These are phyloP conservation scores for Aphidius gifuensis DNA, from an alignment of 1,140 invertebrate species.

Conservation along the genomic window DNA sequence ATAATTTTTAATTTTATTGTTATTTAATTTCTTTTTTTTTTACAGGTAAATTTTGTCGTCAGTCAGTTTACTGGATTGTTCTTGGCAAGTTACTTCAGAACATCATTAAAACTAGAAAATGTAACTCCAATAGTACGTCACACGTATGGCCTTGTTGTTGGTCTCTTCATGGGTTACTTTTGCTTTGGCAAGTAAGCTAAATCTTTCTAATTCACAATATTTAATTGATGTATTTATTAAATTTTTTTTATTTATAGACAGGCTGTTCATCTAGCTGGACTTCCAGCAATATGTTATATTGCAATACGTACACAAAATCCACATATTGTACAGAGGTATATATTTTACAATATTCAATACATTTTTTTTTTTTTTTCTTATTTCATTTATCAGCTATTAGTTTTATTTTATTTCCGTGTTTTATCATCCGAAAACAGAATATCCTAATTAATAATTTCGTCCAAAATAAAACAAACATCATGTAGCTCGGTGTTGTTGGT, in stretches of 20 bases:
- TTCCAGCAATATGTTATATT: conserved; percentile 73
- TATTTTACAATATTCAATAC: conserved; percentile 21
- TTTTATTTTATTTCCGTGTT: conserved; percentile 22
- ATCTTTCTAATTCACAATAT: neutral
- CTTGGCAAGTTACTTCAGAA: conserved; percentile 72
- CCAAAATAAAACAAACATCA: no score
- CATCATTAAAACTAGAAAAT: conserved; percentile 63
- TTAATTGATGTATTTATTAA: conserved; percentile 2
- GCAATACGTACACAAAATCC: conserved; percentile 64
- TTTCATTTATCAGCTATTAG: conserved; percentile 14
- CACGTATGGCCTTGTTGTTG: conserved; percentile 70
- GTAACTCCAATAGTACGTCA: conserved; percentile 69
- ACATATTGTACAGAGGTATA: conserved; percentile 64
- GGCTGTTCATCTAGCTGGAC: conserved; percentile 71
- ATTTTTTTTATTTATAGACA: conserved; percentile 61
- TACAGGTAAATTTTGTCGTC: conserved; percentile 79
- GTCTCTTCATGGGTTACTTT: conserved; percentile 78
- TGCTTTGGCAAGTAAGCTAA: conserved; percentile 78
- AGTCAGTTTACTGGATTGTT: conserved; percentile 75
- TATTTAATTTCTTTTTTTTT: conserved; percentile 25
- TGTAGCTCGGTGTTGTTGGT: no score
- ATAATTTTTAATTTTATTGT: conserved; percentile 8
- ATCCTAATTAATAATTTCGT: no score
- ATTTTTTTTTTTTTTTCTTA: conserved; percentile 10
- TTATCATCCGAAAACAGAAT: no score